These are phyloP conservation scores for Aplochiton taeniatus DNA, from an alignment of 2,797 vertebrate genomes.

Conservation along the genomic window DNA sequence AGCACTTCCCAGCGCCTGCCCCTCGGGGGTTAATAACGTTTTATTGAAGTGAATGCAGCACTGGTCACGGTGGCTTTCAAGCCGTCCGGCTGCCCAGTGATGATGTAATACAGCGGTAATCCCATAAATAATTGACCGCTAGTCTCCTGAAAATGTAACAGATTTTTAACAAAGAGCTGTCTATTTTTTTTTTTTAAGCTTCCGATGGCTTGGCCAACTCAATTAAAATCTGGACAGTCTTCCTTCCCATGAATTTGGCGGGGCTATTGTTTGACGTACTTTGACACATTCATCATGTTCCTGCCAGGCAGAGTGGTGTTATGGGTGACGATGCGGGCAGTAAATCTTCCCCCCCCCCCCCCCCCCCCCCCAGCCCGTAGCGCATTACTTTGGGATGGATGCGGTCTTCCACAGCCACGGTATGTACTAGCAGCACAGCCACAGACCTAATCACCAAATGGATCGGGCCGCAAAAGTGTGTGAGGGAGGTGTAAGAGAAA, in stretches of 20 bases:
- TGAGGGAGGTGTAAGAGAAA: constrained; percentile 12
- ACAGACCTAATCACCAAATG: constrained; percentile 73
- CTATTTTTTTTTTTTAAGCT: too few relatives aligned
- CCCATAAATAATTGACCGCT: too few relatives aligned
- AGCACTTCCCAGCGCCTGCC: too few relatives aligned
- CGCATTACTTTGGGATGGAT: constrained; percentile 19
- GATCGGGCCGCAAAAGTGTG: constrained; percentile 40
- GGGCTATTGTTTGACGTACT: too few relatives aligned
- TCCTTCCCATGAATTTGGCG: too few relatives aligned
- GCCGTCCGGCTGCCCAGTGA: not conserved
- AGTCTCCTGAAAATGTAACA: too few relatives aligned
- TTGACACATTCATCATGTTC: too few relatives aligned
- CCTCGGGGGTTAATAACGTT: too few relatives aligned
- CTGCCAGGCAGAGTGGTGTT: not conserved
- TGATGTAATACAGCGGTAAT: not conserved
- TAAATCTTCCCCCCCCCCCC: constrained; percentile 51
- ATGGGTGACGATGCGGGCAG: too few relatives aligned
- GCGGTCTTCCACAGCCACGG: constrained; percentile 29
- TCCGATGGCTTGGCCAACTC: too few relatives aligned
- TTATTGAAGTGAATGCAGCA: not conserved
- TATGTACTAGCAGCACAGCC: constrained; percentile 47
- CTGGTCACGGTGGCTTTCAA: constrained; percentile 16
- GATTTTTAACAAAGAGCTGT: too few relatives aligned
- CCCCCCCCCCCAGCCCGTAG: constrained; percentile 48
- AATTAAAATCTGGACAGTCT: too few relatives aligned